phyloP scores from a whole-genome alignment of 2,113 vertebrate species.

The Gallinago media region DNA sequence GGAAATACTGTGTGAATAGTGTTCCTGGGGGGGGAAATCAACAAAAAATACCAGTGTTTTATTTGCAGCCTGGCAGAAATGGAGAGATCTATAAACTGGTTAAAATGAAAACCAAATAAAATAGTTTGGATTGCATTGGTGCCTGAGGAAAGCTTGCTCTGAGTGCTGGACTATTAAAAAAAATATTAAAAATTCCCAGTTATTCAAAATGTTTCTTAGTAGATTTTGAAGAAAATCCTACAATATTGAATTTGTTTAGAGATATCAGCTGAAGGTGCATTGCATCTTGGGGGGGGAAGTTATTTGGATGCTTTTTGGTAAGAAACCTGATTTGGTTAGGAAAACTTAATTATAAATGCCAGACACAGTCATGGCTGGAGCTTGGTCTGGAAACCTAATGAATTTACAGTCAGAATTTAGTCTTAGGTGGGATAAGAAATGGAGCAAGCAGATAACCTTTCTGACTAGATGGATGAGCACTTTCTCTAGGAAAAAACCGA shows the following conservation, averaged over 20 bases:
- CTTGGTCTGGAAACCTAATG: not conserved
- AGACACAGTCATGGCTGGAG: not conserved
- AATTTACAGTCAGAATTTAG: not conserved
- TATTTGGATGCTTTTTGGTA: not conserved
- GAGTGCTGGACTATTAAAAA: not conserved
- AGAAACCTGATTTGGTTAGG: not conserved
- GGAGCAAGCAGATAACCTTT: not conserved
- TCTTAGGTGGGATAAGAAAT: not conserved
- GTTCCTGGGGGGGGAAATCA: not conserved
- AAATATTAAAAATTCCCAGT: not conserved
- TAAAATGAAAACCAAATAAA: not conserved
- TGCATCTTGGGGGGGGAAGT: not conserved
- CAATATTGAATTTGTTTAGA: not conserved
- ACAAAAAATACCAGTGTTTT: not conserved
- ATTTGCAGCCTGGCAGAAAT: not conserved
- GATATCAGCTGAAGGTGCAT: not conserved
- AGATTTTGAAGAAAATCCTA: not conserved
- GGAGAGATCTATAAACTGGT: not conserved
- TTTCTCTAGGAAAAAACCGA: not conserved
- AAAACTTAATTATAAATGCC: not conserved
- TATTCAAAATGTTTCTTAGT: not conserved
- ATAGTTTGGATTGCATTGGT: not conserved
- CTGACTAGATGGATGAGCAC: not conserved
- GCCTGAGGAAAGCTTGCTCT: not conserved
- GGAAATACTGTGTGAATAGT: not conserved